Percentiles rank a stretch among this genome's conserved stretches.
Evolutionary conservation across 1,140 invertebrate genomes (phyloP).

Genomic region (Centruroides vittatus): DNA sequence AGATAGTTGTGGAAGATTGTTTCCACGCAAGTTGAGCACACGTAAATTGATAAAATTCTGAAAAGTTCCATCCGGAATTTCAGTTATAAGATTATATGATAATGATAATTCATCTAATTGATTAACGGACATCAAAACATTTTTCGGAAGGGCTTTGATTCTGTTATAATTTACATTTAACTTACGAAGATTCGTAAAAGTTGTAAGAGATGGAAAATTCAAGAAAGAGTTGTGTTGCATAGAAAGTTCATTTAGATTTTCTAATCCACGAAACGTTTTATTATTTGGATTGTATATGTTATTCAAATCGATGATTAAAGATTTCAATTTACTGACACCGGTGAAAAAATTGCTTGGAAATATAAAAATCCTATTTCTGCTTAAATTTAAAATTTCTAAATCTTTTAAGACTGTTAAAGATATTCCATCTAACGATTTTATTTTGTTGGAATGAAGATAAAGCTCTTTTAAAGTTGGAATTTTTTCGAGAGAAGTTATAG

Average conservation of each 20-base stretch:
- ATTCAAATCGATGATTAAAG: constrained; percentile 69
- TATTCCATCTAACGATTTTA: constrained; percentile 25
- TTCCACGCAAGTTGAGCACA: constrained; percentile 58
- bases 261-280: constrained; percentile 63
- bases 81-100: constrained; percentile 68
- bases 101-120: constrained; percentile 41
- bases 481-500: constrained; percentile 52
- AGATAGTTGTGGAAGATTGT: constrained; percentile 52
- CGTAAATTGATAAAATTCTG: constrained; percentile 40
- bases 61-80: constrained; percentile 63
- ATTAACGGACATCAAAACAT: constrained; percentile 30
- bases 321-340: constrained; percentile 47
- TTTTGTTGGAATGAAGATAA: constrained; percentile 24
- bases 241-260: constrained; percentile 57
- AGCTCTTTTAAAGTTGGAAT: constrained; percentile 51
- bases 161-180: constrained; percentile 72
- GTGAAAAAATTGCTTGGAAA: constrained; percentile 63
- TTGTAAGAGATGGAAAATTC: constrained; percentile 57
- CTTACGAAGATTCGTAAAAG: constrained; percentile 51
- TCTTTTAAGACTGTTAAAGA: constrained; percentile 7
- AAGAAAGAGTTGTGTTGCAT: constrained; percentile 76
- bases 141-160: constrained; percentile 66
- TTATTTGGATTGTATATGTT: constrained; percentile 72
- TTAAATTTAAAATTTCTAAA: constrained; percentile 17
- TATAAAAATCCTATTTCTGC: constrained; percentile 59